phyloP scores from a whole-genome alignment of 2,888 invertebrate genomes.

The Ophraella communa region DNA sequence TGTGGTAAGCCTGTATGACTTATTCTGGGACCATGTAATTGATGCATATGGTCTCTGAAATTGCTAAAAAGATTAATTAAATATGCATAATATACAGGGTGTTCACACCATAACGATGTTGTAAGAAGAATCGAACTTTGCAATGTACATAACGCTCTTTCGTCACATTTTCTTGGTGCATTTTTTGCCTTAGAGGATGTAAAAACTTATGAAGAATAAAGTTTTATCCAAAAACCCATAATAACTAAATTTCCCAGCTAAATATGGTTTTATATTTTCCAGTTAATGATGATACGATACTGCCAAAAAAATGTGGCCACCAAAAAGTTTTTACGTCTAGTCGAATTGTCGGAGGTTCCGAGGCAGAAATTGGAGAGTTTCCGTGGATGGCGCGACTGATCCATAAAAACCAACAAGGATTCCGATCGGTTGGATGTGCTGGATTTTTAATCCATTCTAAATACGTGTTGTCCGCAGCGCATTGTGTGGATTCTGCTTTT shows the following conservation, averaged over 20 bases:
- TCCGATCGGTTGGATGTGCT: conserved; percentile 57
- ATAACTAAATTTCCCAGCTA: background rate
- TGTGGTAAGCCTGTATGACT: too few species aligned
- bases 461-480: conserved; percentile 65
- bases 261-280: background rate
- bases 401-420: conserved; percentile 54
- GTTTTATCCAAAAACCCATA: background rate
- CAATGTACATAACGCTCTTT: too few species aligned
- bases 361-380: conserved; percentile 62
- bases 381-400: conserved; percentile 65
- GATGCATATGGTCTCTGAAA: too few species aligned
- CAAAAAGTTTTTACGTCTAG: conserved; percentile 44
- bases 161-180: too few species aligned
- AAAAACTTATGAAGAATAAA: too few species aligned
- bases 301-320: conserved; percentile 54
- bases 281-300: conserved; percentile 27
- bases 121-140: too few species aligned
- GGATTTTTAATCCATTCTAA: conserved; percentile 63
- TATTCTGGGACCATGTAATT: too few species aligned
- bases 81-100: too few species aligned
- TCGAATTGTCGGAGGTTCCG: conserved; percentile 58
- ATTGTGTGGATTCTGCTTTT: conserved; percentile 56
- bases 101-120: too few species aligned
- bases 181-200: too few species aligned
- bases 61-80: too few species aligned